A percentile compares a stretch with the other conserved stretches of the same genome.
Conservation (phyloP, 2,113 vertebrate genomes). For the Osmerus eperlanus region DNA sequence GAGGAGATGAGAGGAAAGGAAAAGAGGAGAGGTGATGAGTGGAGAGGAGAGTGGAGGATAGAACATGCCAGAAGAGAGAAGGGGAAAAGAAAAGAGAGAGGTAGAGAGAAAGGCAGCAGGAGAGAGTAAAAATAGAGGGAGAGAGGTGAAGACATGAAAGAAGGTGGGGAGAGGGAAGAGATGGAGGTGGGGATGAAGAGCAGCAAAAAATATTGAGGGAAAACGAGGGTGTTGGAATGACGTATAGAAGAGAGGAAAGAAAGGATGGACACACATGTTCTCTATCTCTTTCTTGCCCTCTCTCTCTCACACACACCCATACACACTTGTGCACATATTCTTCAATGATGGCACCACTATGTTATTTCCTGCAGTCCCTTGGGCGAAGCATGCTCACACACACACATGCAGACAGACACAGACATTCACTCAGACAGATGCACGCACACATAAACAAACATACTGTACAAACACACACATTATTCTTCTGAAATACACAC, state of each 20-base stretch:
- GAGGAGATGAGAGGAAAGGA: background rate
- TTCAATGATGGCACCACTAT: background rate
- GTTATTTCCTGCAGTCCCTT: background rate
- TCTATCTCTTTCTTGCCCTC: background rate
- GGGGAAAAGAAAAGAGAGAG: constrained; percentile 35
- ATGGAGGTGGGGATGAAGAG: background rate
- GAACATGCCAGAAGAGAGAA: constrained; percentile 49
- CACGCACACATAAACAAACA: background rate
- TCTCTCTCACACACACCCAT: background rate
- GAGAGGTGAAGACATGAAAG: constrained; percentile 7
- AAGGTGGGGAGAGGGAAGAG: constrained; percentile 41
- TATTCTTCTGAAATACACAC: background rate
- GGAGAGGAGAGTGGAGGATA: constrained; percentile 42
- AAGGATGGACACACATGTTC: background rate
- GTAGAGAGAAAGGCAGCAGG: background rate
- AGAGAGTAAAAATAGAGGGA: background rate
- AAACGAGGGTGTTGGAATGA: too few species aligned
- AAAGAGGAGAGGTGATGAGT: constrained; percentile 31
- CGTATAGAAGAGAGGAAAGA: background rate
- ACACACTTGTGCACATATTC: background rate
- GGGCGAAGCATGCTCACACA: background rate
- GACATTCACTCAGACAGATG: background rate
- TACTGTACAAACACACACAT: background rate
- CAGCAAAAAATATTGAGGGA: too few species aligned
- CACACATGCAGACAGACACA: background rate